phyloP scores from a whole-genome alignment of 2,113 vertebrate genomes.

The Salvelinus alpinus region DNA sequence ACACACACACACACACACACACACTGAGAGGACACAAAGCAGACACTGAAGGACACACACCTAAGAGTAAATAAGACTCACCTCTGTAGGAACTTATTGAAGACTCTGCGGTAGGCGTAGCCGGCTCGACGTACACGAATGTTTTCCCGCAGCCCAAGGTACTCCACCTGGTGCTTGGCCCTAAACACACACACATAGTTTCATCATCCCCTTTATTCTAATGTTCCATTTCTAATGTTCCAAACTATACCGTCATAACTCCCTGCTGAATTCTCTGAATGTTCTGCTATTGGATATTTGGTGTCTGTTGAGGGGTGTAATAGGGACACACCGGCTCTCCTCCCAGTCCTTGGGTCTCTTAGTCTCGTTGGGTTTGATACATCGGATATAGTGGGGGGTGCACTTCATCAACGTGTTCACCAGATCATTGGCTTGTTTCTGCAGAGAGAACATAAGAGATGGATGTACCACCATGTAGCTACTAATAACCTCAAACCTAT shows the following conservation, averaged over 20 bases:
- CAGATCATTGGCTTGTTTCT: conserved; percentile 97
- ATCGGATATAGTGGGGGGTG: conserved; percentile 96
- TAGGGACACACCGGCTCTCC: conserved; percentile 84
- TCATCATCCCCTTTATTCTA: neutral
- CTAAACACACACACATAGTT: conserved; percentile 56
- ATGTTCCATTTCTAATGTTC: neutral
- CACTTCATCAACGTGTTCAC: conserved; percentile 94
- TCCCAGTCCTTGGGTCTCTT: conserved; percentile 95
- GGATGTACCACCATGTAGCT: neutral
- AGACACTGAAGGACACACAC: neutral
- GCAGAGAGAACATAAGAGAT: neutral
- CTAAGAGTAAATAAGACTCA: conserved; percentile 43
- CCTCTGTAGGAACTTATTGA: conserved; percentile 92
- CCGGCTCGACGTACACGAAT: conserved; percentile 91
- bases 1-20: neutral
- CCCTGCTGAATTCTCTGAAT: no score
- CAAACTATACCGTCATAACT: no score
- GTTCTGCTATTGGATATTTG: no score
- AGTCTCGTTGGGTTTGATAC: conserved; percentile 98
- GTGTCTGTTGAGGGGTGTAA: neutral
- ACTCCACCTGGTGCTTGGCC: conserved; percentile 93
- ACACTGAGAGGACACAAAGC: neutral
- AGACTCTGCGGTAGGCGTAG: conserved; percentile 89
- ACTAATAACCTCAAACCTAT: neutral
- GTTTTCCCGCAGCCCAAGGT: conserved; percentile 92